Evolutionary conservation across 2,797 vertebrate species (phyloP), one percentile per base, ranked within the genome.

Genomic region (Eidolon dupreanum): DNA sequence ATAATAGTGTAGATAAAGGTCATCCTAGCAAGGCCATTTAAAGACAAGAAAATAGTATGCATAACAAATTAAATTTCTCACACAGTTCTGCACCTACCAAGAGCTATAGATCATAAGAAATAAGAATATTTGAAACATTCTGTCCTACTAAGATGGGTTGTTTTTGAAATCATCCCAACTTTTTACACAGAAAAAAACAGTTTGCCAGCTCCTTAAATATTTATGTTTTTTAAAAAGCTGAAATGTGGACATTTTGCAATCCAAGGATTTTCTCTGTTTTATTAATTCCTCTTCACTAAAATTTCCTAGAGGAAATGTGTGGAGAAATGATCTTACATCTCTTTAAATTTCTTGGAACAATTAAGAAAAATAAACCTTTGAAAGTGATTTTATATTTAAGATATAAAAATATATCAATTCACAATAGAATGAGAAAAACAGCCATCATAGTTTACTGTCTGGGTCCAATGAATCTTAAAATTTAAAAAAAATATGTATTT

Each of bases 261-360:
- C 3, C 57, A 78, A 70, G 33, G 51, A 53, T 88, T 90, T 93
- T 93, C 51, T 95, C 55, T 49, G 36, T 43, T 92, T 93, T 88
- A 73, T 79, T 90, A 51, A 90, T 90, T 95, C 24, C 12, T 94
- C 22, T 61, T 70, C 10, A 74, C 75, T 73, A 33, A 61, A 71
- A 63, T 85, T 90, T 96, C 85, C 65, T 74, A 24, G n/a, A 78
- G 41, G n/a, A 92, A 68, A 43, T 59, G 5, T 36, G 15, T 41
- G 31, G 41, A 13, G 22, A 87, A 70, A 49, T 38, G 68, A 74
- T 83, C 16, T 73, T 57, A 94, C 20, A 68, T 11, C 24, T 87
- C 63, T 92, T 97, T 93, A 92, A 89, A 38, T 83, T 43, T 92
- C 81, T 90, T 94, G 46, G 55, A 91, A 59, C 19, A 55, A 88